Evolutionary conservation across 2,797 vertebrate genomes (phyloP), one percentile per base, ranked within the genome.

Genomic region (Dicrostonyx torquatus): DNA sequence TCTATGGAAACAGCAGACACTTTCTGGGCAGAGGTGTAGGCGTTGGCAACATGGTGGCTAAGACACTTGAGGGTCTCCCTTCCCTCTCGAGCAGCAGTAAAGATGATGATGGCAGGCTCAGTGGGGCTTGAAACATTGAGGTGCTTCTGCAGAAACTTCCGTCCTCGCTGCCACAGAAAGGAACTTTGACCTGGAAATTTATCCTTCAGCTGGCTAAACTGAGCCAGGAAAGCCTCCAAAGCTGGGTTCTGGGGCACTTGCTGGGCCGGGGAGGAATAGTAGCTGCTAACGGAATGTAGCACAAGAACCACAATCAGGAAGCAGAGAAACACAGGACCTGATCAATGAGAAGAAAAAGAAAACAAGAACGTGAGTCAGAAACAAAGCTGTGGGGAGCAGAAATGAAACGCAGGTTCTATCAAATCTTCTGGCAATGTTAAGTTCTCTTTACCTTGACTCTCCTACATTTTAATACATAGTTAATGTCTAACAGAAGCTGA

Each of bases 81-180:
- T 0, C 97, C 99, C 5, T 91, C 34, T 2, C 7, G 98, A 6
- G 99, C 99, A 0, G 99, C 99, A 0, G 99, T 98, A 5, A 99
- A 96, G 82, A 99, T 99, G 97, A 99, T 2, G 94, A 98, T 99
- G 96, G 99, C 99, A 0, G 99, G 99, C 97, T 99, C 99, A 0
- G 98, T 98, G 79, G 98, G 99, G 2, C 96, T 91, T 0, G 98
- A 98, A 0, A 96, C 82, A n/a, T 98, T 98, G 82, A 99, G 99
- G 97, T 99, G 99, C 85, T 97, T 99, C 97, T 98, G 98, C 87
- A 99, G 98, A 92, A 99, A 98, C 95, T 98, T 99, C 68, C 91
- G 97, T 60, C 98, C 99, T 0, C 98, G 98, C 11, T 84, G 97
- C 99, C 99, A 99, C 89, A 99, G 92, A 0, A 98, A 97, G 0